Evolutionary conservation across 1,140 invertebrate species (phyloP).

Genomic region (Belonocnema kinseyi): DNA sequence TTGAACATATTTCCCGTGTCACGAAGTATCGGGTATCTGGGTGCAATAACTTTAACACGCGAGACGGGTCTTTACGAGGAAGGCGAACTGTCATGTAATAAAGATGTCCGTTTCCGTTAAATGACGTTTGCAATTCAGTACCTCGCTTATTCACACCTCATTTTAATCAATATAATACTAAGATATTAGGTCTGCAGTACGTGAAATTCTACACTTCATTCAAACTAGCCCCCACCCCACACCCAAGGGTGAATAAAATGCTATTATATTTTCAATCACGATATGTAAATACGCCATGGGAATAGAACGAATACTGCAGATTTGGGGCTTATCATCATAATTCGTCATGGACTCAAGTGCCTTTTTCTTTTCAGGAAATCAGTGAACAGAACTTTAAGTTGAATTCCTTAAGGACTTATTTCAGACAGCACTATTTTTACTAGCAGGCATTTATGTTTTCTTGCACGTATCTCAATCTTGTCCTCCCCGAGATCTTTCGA

Average conservation of each 20-base stretch:
- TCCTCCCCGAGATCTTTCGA: background rate
- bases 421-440: conserved; percentile 4
- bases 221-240: no score
- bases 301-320: background rate
- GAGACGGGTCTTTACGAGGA: conserved; percentile 7
- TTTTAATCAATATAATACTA: background rate
- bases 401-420: conserved; percentile 14
- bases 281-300: background rate
- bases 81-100: conserved; percentile 1
- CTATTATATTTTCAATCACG: no score
- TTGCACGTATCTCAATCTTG: conserved; percentile 14
- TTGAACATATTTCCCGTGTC: background rate
- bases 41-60: background rate
- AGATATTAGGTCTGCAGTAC: background rate
- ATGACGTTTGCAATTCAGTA: conserved; percentile 8
- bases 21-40: background rate
- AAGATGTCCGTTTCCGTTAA: background rate
- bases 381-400: background rate
- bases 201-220: no score
- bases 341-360: conserved; percentile 8
- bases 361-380: conserved; percentile 14
- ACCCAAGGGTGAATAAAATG: no score
- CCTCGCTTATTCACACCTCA: background rate
- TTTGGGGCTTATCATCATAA: conserved; percentile 7
- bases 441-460: conserved; percentile 9